Base-by-base conservation (phyloP, 2,797 vertebrate species). In the Hippocampus kuda region DNA sequence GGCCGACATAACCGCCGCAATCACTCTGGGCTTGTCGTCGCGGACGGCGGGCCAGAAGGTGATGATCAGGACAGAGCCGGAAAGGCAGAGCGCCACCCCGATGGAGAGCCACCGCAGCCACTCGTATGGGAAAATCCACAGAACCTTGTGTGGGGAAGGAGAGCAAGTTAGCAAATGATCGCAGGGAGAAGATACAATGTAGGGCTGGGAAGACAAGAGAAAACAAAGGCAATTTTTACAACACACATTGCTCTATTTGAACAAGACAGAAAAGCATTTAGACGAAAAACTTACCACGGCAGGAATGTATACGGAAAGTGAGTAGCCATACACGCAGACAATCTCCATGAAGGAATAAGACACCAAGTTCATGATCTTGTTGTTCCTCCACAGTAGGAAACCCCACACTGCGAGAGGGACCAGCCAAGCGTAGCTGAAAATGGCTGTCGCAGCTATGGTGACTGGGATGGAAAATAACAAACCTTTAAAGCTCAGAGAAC, bases 321-420 rank as follows among this genome's bases (percentile, higher is more conserved):
- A 98, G 79, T 99, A 99, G 78, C 97, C 97, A 0, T 99, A 99
- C 0, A 95, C 95, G 49, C 97, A 99, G 75, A 96, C 92, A 0
- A 98, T 95, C 90, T 99, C 95, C 90, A 99, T 90, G 73, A 99
- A 99, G 0, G 95, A 95, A 74, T 98, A 99, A 34, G 94, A 94
- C 72, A 98, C 94, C 26, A 94, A 89, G 85, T 87, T 95, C 91
- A 95, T 89, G 68, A 94, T 89, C 88, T 93, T 97, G 80, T 86
- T 95, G 88, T 92, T 97, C 86, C 97, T 92, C 97, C 97, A 99
- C 57, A 94, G 80, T 72, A 99, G 88, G 77, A 98, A 92, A 49
- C 94, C 94, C 97, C 97, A 99, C 65, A 99, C 91, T n/a, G 88
- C 93, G 0, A 99, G 92, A 51, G 97, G 97, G 74, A 98, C 92